A percentile compares a stretch with the other conserved stretches of the same genome.
Evolutionary conservation across 2,888 invertebrate species (phyloP).

Genomic region (Ischnura elegans): DNA sequence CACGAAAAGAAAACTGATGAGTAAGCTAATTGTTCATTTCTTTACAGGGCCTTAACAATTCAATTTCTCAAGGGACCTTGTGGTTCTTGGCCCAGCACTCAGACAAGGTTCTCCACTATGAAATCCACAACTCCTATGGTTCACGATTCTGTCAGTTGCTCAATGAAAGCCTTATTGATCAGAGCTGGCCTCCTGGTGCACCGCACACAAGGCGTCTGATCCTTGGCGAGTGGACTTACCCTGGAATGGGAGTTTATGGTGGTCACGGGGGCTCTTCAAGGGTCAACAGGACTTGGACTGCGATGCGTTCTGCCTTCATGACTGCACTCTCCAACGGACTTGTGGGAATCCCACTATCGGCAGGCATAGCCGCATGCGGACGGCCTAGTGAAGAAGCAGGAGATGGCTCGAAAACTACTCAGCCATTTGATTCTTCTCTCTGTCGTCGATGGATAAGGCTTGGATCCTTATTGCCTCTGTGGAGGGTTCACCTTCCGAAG

Average conservation of each 20-base stretch:
- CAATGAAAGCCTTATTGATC: slow-evolving; percentile 71
- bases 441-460: slow-evolving; percentile 86
- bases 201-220: neutral
- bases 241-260: slow-evolving; percentile 7
- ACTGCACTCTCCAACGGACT: slow-evolving; percentile 44
- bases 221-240: slow-evolving; percentile 39
- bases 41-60: slow-evolving; percentile 76
- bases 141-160: slow-evolving; percentile 77
- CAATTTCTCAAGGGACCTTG: slow-evolving; percentile 78
- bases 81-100: slow-evolving; percentile 79
- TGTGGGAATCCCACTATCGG: slow-evolving; percentile 75
- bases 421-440: slow-evolving; percentile 73
- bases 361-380: slow-evolving; percentile 72
- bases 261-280: slow-evolving; percentile 38
- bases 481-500: slow-evolving; percentile 80
- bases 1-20: no score
- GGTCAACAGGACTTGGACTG: slow-evolving; percentile 26
- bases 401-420: neutral
- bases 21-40: neutral
- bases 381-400: slow-evolving; percentile 30
- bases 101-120: slow-evolving; percentile 76
- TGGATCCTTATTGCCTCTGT: slow-evolving; percentile 83
- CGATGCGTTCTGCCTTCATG: slow-evolving; percentile 37
- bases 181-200: slow-evolving; percentile 70
- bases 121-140: slow-evolving; percentile 82